phyloP scores from a whole-genome alignment of 2,113 vertebrate species.

The Ceuthmochares aereus region DNA sequence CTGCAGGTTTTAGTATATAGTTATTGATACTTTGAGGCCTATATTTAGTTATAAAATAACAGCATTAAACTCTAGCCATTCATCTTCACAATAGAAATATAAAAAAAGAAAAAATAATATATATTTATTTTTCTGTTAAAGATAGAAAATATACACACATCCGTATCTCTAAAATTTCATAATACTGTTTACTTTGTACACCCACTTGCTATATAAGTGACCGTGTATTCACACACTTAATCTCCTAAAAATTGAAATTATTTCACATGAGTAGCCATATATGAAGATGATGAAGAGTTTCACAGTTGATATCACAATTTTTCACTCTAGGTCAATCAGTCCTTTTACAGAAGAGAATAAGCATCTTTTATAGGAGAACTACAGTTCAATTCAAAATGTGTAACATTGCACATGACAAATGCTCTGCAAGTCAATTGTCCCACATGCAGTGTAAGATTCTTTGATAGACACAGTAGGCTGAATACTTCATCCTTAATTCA shows the following conservation, averaged over 20 bases:
- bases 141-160: not conserved
- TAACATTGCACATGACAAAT: not conserved
- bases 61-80: fast-evolving
- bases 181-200: not conserved
- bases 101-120: too few relatives aligned
- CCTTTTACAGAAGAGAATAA: not conserved
- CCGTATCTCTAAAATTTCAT: not conserved
- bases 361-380: not conserved
- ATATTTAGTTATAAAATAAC: not conserved
- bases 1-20: not conserved
- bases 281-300: not conserved
- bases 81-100: not conserved
- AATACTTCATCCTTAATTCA: not conserved
- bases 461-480: not conserved
- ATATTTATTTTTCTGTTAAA: not conserved
- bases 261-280: not conserved
- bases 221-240: not conserved
- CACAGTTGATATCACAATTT: not conserved
- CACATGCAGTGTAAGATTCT: not conserved
- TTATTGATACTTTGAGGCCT: not conserved
- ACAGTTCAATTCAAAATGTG: not conserved
- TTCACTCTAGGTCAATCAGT: not conserved
- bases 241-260: not conserved
- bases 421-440: not conserved
- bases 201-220: not conserved